Evolutionary conservation across 2,113 vertebrate genomes (phyloP).

Genomic region (Pangasianodon gigas): DNA sequence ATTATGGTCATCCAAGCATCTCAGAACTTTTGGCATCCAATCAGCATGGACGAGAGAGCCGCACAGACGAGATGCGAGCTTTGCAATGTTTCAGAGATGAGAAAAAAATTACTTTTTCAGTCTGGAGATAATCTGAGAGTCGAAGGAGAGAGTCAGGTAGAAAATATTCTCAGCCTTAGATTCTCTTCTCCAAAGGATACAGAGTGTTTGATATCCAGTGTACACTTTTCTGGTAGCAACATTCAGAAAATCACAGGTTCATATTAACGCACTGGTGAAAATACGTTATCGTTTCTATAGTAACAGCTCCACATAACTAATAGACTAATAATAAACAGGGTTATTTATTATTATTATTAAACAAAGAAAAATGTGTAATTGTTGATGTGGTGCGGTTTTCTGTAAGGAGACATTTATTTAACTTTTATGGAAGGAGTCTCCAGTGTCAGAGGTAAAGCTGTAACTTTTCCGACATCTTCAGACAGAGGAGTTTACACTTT

Average conservation of each 20-base stretch:
- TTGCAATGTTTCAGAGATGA: slow-evolving; percentile 18
- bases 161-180: neutral
- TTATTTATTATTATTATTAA: neutral
- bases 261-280: neutral
- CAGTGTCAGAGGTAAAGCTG: neutral
- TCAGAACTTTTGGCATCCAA: slow-evolving; percentile 12
- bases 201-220: neutral
- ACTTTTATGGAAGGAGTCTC: neutral
- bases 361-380: neutral
- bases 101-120: neutral
- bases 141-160: neutral
- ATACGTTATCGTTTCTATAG: neutral
- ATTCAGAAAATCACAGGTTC: neutral
- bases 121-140: neutral
- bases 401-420: neutral
- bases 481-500: neutral
- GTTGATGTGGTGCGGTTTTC: neutral
- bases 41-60: neutral
- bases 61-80: neutral
- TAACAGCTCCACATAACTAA: neutral
- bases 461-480: neutral
- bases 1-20: slow-evolving; percentile 22
- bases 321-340: neutral
- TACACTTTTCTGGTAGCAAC: neutral
- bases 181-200: neutral